Percentiles rank a stretch among this genome's conserved stretches.
Conservation (phyloP, 1,140 invertebrate genomes). For the Xylocopa sonorina region DNA sequence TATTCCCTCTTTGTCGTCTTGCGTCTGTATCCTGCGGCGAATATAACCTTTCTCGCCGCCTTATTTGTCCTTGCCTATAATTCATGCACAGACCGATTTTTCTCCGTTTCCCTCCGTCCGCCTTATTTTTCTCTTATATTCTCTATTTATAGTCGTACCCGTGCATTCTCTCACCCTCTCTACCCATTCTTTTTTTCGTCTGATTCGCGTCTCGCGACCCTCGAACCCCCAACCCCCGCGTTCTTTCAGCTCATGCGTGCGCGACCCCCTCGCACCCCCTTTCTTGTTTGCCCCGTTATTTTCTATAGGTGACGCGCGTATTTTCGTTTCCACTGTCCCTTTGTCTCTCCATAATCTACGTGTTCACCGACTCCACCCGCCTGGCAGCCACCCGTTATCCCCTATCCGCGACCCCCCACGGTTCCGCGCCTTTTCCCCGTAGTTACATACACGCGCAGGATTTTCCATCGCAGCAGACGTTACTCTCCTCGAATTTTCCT, state of each 20-base stretch:
- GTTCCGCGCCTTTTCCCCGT: neutral
- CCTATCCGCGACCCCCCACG: neutral
- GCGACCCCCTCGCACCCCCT: neutral
- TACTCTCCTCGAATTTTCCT: constrained; percentile 14
- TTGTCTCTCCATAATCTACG: constrained; percentile 38
- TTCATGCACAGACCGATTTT: constrained; percentile 24
- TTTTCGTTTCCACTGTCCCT: constrained; percentile 37
- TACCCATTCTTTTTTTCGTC: neutral
- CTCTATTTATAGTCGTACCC: constrained; percentile 4
- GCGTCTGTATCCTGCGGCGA: constrained; percentile 1
- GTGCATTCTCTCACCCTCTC: no score
- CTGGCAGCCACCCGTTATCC: no score
- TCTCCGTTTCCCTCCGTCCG: constrained; percentile 13
- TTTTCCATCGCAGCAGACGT: constrained; percentile 3
- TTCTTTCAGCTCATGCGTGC: neutral
- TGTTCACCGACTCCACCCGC: constrained; percentile 23
- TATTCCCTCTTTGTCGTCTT: neutral
- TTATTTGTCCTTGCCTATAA: constrained; percentile 22
- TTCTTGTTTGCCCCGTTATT: constrained; percentile 25
- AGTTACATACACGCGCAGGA: neutral
- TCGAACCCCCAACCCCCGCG: neutral
- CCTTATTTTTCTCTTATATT: constrained; percentile 17
- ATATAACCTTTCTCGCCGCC: constrained; percentile 17
- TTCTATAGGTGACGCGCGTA: constrained; percentile 38
- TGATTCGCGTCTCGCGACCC: neutral